These are phyloP conservation scores for Urocolius indicus DNA, from an alignment of 2,113 vertebrate genomes.

Conservation along the genomic window DNA sequence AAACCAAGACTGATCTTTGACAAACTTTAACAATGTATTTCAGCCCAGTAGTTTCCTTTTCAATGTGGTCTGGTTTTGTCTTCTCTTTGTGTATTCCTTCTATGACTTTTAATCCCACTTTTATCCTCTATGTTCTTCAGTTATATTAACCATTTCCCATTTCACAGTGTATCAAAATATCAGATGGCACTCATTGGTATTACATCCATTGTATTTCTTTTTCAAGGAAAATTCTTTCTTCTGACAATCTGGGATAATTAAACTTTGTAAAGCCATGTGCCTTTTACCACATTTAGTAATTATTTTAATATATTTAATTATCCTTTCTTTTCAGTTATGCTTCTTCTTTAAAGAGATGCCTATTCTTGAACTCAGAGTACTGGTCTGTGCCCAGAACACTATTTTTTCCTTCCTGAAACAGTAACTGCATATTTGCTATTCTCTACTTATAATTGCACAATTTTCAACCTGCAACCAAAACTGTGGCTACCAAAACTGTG, in stretches of 20 bases:
- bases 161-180: background rate
- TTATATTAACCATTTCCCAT: background rate
- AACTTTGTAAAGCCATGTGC: background rate
- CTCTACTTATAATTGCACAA: background rate
- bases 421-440: background rate
- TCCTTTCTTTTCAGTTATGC: background rate
- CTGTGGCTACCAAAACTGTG: background rate
- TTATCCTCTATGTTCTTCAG: background rate
- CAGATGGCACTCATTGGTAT: background rate
- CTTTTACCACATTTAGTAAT: background rate
- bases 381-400: background rate
- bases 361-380: background rate
- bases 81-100: background rate
- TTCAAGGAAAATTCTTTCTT: background rate
- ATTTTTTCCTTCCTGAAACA: background rate
- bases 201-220: background rate
- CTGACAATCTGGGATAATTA: background rate
- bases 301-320: background rate
- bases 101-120: background rate
- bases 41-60: background rate
- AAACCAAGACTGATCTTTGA: background rate
- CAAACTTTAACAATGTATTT: background rate
- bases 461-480: background rate
- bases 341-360: background rate
- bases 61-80: background rate